Base-by-base conservation (phyloP, 2,888 invertebrate genomes). In the Eupithecia insigniata region DNA sequence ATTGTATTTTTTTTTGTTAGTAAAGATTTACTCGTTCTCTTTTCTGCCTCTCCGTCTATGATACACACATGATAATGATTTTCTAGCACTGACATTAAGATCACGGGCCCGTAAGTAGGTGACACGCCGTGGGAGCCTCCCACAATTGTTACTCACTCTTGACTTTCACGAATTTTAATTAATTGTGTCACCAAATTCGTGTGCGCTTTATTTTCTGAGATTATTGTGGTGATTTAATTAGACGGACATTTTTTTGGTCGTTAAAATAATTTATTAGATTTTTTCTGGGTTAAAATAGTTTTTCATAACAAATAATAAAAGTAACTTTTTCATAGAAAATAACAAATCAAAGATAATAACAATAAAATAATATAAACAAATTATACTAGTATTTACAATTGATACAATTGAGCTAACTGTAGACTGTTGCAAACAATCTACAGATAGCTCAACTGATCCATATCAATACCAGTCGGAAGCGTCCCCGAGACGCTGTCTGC, bases 101-200 rank as follows among this genome's bases (percentile, higher is more conserved):
- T 88, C 90, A 79, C 89, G 92, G 90, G 85, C 92, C 83, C 81
- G 70, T 64, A 91, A 85, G 87, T 91, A 86, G 92, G 91, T 90
- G 90, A 90, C 89, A 87, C 82, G 83, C 70, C 90, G 93, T 92
- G 93, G 81, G 93, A 93, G 73, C 32, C 70, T 89, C 89, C 74
- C 88, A 89, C 84, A 74, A 92, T 92, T 92, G 93, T 92, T 68
- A 77, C 60, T 58, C 60, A 73, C 76, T 76, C 74, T 74, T 76
- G 78, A 90, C 93, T 92, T 92, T 93, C 93, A 92, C 92, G 90
- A 90, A 90, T 88, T 87, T 91, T 91, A 91, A 91, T 89, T 89
- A 88, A 87, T 82, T 86, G 81, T 90, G 91, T 90, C 90, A 89
- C 88, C 87, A 92, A 91, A 91, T 91, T 90, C 89, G 36, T 64